Conservation (phyloP, 1,140 invertebrate genomes). For the Penaeus vannamei region DNA sequence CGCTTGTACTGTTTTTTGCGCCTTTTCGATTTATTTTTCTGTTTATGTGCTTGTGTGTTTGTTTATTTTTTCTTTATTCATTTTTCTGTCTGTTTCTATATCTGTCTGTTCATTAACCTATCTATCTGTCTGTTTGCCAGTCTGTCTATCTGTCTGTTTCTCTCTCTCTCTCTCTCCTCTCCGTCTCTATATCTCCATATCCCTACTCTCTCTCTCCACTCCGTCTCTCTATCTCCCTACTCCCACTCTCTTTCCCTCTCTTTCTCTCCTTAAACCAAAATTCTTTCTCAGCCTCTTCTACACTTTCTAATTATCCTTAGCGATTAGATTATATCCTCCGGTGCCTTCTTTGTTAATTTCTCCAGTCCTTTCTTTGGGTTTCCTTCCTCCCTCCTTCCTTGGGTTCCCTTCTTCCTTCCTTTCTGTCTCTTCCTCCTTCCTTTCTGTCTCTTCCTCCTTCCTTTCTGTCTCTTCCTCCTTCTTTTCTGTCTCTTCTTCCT, state of each 20-base stretch:
- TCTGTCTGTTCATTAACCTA: too few species aligned
- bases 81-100: too few species aligned
- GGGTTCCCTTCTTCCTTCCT: background rate
- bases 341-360: too few species aligned
- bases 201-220: background rate
- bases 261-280: background rate
- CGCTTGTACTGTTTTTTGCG: too few species aligned
- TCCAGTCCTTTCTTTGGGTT: too few species aligned
- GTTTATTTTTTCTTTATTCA: too few species aligned
- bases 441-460: background rate
- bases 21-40: too few species aligned
- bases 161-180: background rate
- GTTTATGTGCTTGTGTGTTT: too few species aligned
- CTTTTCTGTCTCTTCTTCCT: too few species aligned
- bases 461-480: background rate
- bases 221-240: conserved; percentile 6
- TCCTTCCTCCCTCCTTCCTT: too few species aligned
- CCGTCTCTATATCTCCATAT: background rate
- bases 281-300: background rate
- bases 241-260: background rate
- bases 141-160: background rate
- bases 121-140: background rate
- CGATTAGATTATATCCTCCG: too few species aligned
- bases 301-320: background rate
- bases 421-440: background rate